Evolutionary conservation across 2,888 invertebrate species (phyloP).

Genomic region (Frankliniella intonsa): DNA sequence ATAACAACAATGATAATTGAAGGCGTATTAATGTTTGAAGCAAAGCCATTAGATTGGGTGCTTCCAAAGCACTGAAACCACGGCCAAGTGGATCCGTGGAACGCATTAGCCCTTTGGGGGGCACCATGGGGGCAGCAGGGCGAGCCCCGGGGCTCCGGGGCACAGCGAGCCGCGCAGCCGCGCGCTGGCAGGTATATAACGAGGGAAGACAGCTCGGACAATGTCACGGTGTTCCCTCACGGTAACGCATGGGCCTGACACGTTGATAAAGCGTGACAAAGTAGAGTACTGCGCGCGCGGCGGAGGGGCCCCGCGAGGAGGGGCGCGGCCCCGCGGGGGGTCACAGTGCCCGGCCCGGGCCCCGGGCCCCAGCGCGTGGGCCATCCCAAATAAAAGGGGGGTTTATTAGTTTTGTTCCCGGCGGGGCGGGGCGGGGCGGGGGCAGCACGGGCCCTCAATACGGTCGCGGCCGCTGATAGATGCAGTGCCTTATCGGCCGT

Average conservation of each 20-base stretch:
- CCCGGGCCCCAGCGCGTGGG: neutral
- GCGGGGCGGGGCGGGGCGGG: too few species aligned
- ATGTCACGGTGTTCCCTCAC: neutral
- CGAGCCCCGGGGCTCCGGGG: neutral
- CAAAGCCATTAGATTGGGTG: too few species aligned
- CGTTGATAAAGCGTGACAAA: conserved; percentile 5
- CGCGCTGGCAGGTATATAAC: neutral
- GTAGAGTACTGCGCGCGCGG: neutral
- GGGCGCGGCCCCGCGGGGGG: neutral
- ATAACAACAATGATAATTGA: too few species aligned
- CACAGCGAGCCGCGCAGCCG: neutral
- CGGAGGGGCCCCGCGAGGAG: neutral
- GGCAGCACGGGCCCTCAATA: too few species aligned
- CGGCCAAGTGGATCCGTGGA: too few species aligned
- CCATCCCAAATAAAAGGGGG: neutral
- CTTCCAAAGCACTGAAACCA: too few species aligned
- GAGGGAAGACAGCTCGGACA: conserved; percentile 2
- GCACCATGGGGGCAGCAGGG: too few species aligned
- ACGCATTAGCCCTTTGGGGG: too few species aligned
- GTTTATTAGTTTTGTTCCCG: neutral
- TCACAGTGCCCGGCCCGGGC: neutral
- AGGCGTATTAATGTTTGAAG: too few species aligned
- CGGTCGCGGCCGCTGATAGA: too few species aligned
- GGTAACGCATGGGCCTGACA: conserved; percentile 10
- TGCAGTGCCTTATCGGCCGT: too few species aligned